phyloP scores from a whole-genome alignment of 2,113 vertebrate species.

The Phylloscopus trochilus region DNA sequence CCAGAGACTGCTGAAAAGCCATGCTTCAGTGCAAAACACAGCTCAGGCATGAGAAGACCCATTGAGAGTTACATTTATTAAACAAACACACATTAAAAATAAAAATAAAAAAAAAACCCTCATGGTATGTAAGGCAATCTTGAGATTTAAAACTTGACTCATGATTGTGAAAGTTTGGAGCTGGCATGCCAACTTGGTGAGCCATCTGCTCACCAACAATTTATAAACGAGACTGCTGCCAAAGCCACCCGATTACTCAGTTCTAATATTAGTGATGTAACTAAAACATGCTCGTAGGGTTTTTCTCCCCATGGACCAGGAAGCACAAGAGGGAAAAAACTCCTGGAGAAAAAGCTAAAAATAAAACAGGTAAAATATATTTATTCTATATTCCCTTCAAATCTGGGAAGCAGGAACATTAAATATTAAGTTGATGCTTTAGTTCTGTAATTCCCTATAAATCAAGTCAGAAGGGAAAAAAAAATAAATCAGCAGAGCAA shows the following conservation, averaged over 20 bases:
- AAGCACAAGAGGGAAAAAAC: background rate
- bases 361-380: background rate
- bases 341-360: background rate
- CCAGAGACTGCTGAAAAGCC: background rate
- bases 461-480: background rate
- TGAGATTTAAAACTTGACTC: constrained; percentile 28
- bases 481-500: background rate
- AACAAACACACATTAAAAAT: background rate
- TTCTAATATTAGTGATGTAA: constrained; percentile 66
- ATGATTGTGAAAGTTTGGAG: constrained; percentile 59
- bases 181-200: constrained; percentile 54
- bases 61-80: background rate
- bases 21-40: background rate
- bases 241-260: constrained; percentile 56
- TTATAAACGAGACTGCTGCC: constrained; percentile 51
- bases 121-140: constrained; percentile 18
- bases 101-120: background rate
- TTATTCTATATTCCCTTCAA: background rate
- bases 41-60: background rate
- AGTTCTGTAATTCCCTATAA: background rate
- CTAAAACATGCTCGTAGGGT: background rate
- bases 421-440: background rate
- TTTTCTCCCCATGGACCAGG: constrained; percentile 30
- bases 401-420: background rate
- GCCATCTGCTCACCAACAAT: constrained; percentile 63